These are phyloP conservation scores for Thysanoteuthis rhombus DNA, from an alignment of 2,888 invertebrate genomes.

Conservation along the genomic window DNA sequence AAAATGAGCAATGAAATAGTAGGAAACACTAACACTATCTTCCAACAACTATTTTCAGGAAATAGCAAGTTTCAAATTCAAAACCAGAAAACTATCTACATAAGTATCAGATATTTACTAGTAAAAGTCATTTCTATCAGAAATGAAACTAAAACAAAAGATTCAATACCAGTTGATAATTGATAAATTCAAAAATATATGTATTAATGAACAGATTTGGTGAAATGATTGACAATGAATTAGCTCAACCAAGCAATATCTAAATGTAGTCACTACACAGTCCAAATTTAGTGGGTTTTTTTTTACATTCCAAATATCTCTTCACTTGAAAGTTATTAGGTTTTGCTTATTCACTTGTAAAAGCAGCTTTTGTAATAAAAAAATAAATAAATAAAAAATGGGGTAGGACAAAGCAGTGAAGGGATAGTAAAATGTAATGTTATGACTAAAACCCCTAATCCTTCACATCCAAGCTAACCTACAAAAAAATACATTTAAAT, in stretches of 20 bases:
- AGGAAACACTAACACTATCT: neutral
- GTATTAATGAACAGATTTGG: neutral
- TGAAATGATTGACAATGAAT: neutral
- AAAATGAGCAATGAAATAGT: neutral
- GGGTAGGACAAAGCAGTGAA: neutral
- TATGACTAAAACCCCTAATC: neutral
- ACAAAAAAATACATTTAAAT: neutral
- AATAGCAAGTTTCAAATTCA: neutral
- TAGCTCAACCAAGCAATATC: neutral
- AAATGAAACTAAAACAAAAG: neutral
- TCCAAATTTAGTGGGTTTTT: neutral
- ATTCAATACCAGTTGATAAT: neutral
- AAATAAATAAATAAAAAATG: neutral
- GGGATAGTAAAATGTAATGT: neutral
- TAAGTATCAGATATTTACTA: neutral
- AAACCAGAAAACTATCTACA: neutral
- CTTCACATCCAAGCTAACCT: neutral
- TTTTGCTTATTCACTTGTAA: neutral
- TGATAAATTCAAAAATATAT: neutral
- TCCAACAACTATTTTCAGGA: neutral
- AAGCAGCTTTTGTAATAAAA: neutral
- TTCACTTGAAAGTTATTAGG: too few species aligned
- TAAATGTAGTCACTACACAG: neutral
- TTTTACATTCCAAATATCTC: neutral
- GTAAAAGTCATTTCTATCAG: neutral